phyloP scores from a whole-genome alignment of 2,797 vertebrate genomes.

The Sardinella longiceps region DNA sequence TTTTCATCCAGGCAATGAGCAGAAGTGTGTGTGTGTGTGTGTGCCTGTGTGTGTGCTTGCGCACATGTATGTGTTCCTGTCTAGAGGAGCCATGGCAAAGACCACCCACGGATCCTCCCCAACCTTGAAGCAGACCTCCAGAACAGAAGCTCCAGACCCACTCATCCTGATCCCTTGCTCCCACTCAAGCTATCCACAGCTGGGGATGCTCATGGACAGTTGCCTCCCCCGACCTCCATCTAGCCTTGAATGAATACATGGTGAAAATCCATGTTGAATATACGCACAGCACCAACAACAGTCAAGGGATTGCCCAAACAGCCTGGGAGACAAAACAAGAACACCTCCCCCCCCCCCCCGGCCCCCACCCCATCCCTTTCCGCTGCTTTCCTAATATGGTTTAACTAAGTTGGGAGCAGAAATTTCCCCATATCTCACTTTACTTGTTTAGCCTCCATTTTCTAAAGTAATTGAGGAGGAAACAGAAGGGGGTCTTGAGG shows the following conservation, averaged over 20 bases:
- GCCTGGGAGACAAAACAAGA: background rate
- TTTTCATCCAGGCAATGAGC: background rate
- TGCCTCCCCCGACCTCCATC: background rate
- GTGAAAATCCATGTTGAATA: background rate
- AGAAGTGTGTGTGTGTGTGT: background rate
- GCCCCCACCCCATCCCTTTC: too few relatives aligned
- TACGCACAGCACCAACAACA: background rate
- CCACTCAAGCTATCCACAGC: background rate
- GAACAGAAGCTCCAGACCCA: background rate
- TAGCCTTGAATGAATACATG: background rate
- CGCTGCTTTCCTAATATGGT: background rate
- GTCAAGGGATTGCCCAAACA: background rate
- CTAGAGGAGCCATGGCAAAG: background rate
- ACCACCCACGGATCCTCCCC: background rate
- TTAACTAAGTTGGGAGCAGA: conserved; percentile 11
- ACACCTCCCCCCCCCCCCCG: too few relatives aligned
- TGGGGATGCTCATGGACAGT: background rate
- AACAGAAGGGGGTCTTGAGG: conserved; percentile 16
- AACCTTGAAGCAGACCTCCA: background rate
- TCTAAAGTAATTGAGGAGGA: conserved; percentile 8
- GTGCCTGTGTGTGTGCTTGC: background rate
- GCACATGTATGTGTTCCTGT: background rate
- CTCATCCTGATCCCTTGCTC: background rate
- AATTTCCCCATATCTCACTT: background rate
- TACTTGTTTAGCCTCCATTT: background rate